phyloP scores from a whole-genome alignment of 2,113 vertebrate genomes.

The Pachyramphus minor region DNA sequence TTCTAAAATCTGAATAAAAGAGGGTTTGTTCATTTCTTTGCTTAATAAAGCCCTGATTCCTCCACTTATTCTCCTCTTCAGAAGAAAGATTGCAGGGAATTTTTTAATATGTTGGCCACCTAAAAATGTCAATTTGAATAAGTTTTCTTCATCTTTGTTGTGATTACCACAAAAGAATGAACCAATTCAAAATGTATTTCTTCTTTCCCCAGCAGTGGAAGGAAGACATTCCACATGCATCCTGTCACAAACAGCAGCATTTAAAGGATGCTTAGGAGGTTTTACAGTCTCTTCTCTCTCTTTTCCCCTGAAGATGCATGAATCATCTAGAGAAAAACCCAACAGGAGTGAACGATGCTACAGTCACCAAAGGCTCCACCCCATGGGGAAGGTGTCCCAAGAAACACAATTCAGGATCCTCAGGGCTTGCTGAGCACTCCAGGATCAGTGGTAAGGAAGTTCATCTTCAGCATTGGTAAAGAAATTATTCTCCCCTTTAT shows the following conservation, averaged over 20 bases:
- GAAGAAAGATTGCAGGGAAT: neutral
- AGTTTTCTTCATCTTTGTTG: neutral
- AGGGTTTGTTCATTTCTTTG: neutral
- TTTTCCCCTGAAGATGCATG: neutral
- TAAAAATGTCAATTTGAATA: neutral
- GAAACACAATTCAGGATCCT: neutral
- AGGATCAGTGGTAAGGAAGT: neutral
- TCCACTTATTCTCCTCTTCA: neutral
- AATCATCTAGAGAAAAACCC: neutral
- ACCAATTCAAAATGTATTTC: neutral
- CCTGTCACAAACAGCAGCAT: neutral
- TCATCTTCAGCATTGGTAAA: neutral
- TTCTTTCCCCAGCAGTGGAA: neutral
- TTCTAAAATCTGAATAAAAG: neutral
- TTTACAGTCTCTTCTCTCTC: neutral
- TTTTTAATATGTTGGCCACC: neutral
- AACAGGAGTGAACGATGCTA: rapidly evolving
- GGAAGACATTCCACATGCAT: neutral
- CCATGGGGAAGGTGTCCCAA: neutral
- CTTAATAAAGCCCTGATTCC: neutral
- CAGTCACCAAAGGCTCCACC: neutral
- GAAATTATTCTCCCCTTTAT: neutral
- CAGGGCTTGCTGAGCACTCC: neutral
- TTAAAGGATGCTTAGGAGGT: neutral
- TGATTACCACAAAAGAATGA: neutral